Base-by-base conservation (phyloP, 1,140 invertebrate species). In the Teleopsis dalmanni region DNA sequence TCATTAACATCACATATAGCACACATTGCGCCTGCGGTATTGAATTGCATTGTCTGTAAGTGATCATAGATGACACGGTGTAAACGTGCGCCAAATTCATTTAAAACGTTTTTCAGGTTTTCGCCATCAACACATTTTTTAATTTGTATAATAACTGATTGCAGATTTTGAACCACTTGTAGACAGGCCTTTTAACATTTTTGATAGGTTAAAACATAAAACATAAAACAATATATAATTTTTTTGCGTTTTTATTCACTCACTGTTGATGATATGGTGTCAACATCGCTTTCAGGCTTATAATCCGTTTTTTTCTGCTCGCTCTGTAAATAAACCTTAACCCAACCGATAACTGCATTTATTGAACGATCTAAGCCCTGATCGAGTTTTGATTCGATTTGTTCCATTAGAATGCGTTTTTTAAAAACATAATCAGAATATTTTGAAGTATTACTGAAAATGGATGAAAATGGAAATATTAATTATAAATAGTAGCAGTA, bases 1-100 rank as follows among this genome's bases (percentile, higher is more conserved):
- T 98, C 95, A 65, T 96, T 97, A 44, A 99, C 88, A 77, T 99
- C 96, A 75, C 92, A 98, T 52, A 99, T 95, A 2, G 90, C 90
- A 68, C 93, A 86, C 89, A 98, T 96, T 3, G 93, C 95, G 47
- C 93, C 95, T 49, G 91, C 83, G 16, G 89, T 91, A 74, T 93
- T 97, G 62, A 95, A 99, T 62, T 93, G 89, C 77, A 91, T 98
- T 58, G 91, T 88, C 55, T 90, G 84, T 33, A 98, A 75, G 74
- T 99, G 95, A 57, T 97, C 93, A 60, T 93, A 94, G 45, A 98
- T 87, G n/a, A 93, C 84, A 48, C 92, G 75, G 72, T 98, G 95
- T 52, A 98, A 82, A 40, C 92, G 75, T 18, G 87, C 81, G 1
- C 95, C 95, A 2, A 99, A 75, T 72, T 98, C 95, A 19, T 84